Evolutionary conservation across 2,888 invertebrate genomes (phyloP).

Genomic region (Eupithecia tripunctaria): DNA sequence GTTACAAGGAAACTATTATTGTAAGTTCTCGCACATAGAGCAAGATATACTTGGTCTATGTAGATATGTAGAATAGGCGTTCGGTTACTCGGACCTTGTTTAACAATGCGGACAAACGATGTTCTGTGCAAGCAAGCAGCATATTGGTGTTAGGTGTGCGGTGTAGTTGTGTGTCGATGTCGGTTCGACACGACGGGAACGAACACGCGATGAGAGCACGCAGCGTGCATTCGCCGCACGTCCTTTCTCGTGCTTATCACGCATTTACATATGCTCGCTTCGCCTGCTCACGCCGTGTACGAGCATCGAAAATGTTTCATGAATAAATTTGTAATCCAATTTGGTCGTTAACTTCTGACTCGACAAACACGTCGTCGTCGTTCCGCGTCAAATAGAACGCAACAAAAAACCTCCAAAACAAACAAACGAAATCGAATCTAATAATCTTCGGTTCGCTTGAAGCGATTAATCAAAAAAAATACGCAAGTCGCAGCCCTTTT

Average conservation of each 20-base stretch:
- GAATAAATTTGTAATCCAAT: constrained; percentile 83
- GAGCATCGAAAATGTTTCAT: constrained; percentile 81
- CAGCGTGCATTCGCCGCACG: constrained; percentile 63
- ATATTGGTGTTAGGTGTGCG: constrained; percentile 25
- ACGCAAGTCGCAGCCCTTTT: constrained; percentile 80
- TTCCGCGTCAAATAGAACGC: constrained; percentile 63
- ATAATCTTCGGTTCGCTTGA: constrained; percentile 71
- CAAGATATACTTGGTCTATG: too few relatives aligned
- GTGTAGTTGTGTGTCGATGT: constrained; percentile 22
- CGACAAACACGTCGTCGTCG: constrained; percentile 64
- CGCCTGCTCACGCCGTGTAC: constrained; percentile 71
- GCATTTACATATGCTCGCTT: constrained; percentile 82
- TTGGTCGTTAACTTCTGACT: constrained; percentile 75
- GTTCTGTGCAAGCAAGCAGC: constrained; percentile 46
- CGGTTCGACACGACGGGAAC: constrained; percentile 26
- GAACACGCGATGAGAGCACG: constrained; percentile 41
- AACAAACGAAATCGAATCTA: constrained; percentile 67
- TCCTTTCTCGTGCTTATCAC: constrained; percentile 76
- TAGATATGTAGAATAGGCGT: constrained; percentile 36
- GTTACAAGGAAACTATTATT: constrained; percentile 20
- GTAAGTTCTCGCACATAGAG: constrained; percentile 8
- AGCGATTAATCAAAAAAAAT: constrained; percentile 80
- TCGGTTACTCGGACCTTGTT: constrained; percentile 61
- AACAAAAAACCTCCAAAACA: constrained; percentile 61
- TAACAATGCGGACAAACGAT: constrained; percentile 62